Conservation (phyloP, 2,113 vertebrate species). For the Antechinus stuartii region DNA sequence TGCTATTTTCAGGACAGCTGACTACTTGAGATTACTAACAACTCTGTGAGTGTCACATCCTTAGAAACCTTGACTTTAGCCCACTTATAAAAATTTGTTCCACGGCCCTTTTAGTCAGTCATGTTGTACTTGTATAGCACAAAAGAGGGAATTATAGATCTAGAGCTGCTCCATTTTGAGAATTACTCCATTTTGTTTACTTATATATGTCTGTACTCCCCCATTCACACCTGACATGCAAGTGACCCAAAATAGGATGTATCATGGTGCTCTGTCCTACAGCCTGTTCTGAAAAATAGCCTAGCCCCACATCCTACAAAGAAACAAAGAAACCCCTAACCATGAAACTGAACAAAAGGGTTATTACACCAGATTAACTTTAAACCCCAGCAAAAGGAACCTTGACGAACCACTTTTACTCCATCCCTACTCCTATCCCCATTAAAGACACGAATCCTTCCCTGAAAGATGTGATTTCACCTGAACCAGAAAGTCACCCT, state of each 20-base stretch:
- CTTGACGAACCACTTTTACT: not conserved
- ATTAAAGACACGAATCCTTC: not conserved
- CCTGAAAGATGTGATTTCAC: not conserved
- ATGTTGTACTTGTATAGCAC: not conserved
- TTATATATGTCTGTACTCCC: not conserved
- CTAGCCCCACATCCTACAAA: not conserved
- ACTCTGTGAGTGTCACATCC: not conserved
- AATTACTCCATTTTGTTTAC: not conserved
- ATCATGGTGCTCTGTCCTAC: not conserved
- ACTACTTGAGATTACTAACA: not conserved
- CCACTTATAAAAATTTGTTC: not conserved
- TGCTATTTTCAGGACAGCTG: not conserved
- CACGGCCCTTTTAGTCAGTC: not conserved
- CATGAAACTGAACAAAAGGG: not conserved
- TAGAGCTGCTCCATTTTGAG: not conserved
- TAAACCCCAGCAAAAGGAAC: not conserved
- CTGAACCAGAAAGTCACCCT: not conserved
- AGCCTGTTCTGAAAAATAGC: not conserved
- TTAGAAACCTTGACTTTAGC: not conserved
- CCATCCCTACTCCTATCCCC: not conserved
- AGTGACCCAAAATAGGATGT: not conserved
- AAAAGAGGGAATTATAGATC: not conserved
- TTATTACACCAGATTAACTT: not conserved
- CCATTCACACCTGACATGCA: not conserved
- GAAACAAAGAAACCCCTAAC: not conserved